Evolutionary conservation across 2,113 vertebrate species (phyloP), one percentile per base, ranked within the genome.

Genomic region (Candoia aspera): DNA sequence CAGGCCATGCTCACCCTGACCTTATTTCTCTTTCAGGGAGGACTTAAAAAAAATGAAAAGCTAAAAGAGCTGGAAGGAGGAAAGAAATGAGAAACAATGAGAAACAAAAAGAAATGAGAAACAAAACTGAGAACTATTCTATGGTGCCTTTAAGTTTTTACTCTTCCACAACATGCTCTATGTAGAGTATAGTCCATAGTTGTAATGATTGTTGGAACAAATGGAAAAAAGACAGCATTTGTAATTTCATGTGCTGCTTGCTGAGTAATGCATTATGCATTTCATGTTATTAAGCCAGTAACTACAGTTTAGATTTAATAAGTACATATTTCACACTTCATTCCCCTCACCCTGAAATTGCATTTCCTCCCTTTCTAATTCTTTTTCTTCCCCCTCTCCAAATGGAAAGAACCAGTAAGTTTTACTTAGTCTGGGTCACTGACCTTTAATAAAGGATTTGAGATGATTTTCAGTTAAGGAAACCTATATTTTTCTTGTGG

Each of bases 191-290:
- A 37, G 64, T 2, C 9, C 6, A 4, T 57, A 33, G 8, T 10
- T 21, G 64, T 12, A 73, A 90, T 57, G 21, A 55, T 79, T n/a
- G 21, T 90, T 90, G 57, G 64, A 90, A 42, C 57, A 83, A 83
- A 42, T 26, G 26, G 9, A 24, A 88, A 88, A 60, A 42, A 46
- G 33, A 54, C 26, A 55, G 49, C 19, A 49, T 89, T 49, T n/a
- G 54, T 79, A 55, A 73, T 90, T 83, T 24, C 68, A 90, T 57
- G 26, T 55, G 64, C 64, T 79, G 49, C n/a, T 53, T 55, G 64
- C 29, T 55, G 73, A 90, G 62, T 90, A 33, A 73, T 90, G 23
- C 62, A 90, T 73, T 73, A 89, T 89, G n/a, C 46, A 68, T 90
- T 73, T 90, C 29, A 5, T 88, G 24, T 88, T 88, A 64, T 88